A percentile compares a stretch with the other conserved stretches of the same genome.
These are phyloP conservation scores for Jacana jacana DNA, from an alignment of 2,113 vertebrate genomes.

Conservation along the genomic window DNA sequence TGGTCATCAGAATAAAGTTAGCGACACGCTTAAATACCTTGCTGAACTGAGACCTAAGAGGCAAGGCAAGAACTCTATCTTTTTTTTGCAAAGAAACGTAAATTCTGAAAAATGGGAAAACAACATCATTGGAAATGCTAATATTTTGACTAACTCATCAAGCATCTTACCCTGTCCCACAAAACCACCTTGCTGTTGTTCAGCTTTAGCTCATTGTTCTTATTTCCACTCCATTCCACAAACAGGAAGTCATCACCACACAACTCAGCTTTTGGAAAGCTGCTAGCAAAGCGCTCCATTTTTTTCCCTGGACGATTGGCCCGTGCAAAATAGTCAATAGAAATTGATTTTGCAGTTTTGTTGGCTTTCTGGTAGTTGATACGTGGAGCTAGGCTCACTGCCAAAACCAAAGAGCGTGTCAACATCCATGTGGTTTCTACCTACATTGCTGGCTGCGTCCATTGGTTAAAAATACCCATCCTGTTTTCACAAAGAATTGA, in stretches of 20 bases:
- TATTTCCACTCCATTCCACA: not conserved
- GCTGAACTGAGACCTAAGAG: not conserved
- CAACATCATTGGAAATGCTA: not conserved
- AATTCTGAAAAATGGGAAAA: not conserved
- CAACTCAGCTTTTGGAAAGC: not conserved
- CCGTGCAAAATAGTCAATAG: not conserved
- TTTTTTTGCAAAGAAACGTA: not conserved
- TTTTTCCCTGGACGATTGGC: not conserved
- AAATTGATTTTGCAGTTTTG: not conserved
- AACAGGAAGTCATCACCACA: not conserved
- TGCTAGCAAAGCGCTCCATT: not conserved
- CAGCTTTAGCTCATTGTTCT: not conserved
- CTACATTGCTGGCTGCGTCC: not conserved
- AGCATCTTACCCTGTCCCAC: not conserved
- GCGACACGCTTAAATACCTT: not conserved
- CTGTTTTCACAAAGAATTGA: not conserved
- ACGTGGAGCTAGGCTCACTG: not conserved
- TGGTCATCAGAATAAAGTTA: slow-evolving; percentile 2
- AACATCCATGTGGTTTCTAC: not conserved
- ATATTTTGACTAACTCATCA: not conserved
- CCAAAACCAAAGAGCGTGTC: not conserved
- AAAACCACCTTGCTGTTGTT: not conserved
- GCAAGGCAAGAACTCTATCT: not conserved
- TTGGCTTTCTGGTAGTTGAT: not conserved
- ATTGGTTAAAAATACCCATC: not conserved